Evolutionary conservation across 2,797 vertebrate species (phyloP).

Genomic region (Tragelaphus eurycerus): DNA sequence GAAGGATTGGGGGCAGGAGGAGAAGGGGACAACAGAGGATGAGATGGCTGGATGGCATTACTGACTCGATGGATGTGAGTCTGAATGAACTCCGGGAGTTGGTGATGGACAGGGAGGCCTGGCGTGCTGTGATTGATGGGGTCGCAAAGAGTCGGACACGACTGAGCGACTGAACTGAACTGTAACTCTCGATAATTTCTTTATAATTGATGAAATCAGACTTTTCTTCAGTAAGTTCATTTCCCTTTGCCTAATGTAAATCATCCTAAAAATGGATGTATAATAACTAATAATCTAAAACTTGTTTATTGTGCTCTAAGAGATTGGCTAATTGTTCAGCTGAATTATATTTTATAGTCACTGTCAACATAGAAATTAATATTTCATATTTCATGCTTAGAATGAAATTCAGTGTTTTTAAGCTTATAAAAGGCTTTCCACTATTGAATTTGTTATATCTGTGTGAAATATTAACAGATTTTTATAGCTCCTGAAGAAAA

Average conservation of each 20-base stretch:
- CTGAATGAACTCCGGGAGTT: too few relatives aligned
- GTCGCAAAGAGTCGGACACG: too few relatives aligned
- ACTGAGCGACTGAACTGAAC: too few relatives aligned
- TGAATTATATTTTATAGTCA: not conserved
- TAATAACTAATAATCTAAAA: constrained; percentile 29
- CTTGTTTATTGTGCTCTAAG: not conserved
- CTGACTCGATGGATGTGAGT: too few relatives aligned
- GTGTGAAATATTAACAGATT: not conserved
- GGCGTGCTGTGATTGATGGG: too few relatives aligned
- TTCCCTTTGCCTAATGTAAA: not conserved
- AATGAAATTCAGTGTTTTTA: not conserved
- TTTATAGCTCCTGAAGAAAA: not conserved
- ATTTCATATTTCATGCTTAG: not conserved
- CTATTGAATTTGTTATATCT: not conserved
- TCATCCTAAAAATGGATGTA: not conserved
- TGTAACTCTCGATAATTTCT: not conserved
- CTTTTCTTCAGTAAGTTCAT: not conserved
- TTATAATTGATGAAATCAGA: not conserved
- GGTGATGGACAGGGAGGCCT: too few relatives aligned
- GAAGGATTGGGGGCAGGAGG: too few relatives aligned
- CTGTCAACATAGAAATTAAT: not conserved
- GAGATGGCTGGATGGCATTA: too few relatives aligned
- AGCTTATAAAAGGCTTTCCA: constrained; percentile 4
- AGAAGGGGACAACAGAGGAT: too few relatives aligned
- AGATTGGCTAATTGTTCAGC: not conserved